Conservation (phyloP, 2,797 vertebrate species). For the Mormyrops attenuatus region DNA sequence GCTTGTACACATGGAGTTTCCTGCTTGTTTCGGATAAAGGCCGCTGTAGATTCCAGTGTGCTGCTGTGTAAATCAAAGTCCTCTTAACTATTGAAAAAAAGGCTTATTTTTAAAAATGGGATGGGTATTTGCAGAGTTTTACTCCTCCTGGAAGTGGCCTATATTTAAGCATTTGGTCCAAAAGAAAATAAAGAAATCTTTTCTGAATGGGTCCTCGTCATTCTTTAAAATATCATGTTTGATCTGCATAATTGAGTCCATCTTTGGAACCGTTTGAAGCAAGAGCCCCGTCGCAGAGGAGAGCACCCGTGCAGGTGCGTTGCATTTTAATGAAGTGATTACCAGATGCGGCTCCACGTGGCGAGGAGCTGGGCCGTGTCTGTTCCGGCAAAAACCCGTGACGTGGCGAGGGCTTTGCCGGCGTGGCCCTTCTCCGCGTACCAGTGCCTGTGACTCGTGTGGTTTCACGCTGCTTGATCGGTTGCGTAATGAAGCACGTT, state of each 20-base stretch:
- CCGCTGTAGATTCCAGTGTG: not conserved
- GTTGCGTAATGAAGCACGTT: slow-evolving; percentile 31
- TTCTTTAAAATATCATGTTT: not conserved
- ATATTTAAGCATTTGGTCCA: not conserved
- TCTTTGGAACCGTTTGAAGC: not conserved
- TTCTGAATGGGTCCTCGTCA: not conserved
- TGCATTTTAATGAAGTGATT: slow-evolving; percentile 10
- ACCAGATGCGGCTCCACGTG: not conserved
- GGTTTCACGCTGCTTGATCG: not conserved
- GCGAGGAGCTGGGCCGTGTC: not conserved
- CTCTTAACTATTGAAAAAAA: not conserved
- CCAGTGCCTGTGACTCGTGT: not conserved
- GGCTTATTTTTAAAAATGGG: not conserved
- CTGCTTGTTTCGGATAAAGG: not conserved
- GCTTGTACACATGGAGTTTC: not conserved
- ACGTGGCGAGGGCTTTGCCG: not conserved
- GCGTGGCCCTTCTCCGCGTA: not conserved
- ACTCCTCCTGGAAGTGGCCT: not conserved
- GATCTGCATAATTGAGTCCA: not conserved
- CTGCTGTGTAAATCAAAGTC: not conserved
- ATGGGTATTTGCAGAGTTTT: not conserved
- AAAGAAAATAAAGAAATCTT: not conserved
- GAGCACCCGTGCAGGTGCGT: not conserved
- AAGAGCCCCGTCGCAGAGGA: not conserved
- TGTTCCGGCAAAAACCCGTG: not conserved